These are phyloP conservation scores for Falco peregrinus DNA, from an alignment of 2,797 vertebrate genomes.

Conservation along the genomic window DNA sequence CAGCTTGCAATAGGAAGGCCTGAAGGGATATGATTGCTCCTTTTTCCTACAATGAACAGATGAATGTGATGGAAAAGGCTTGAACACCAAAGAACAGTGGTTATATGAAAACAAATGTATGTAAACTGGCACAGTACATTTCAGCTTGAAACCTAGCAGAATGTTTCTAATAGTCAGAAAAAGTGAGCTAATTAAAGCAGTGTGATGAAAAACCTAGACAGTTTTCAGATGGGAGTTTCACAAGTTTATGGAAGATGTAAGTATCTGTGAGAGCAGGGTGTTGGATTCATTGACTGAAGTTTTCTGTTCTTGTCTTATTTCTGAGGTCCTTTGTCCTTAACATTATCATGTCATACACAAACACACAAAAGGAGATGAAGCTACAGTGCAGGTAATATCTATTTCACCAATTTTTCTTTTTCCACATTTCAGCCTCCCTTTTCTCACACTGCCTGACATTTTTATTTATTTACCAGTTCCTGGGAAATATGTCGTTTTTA, in stretches of 20 bases:
- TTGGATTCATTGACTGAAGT: background rate
- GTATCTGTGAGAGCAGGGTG: background rate
- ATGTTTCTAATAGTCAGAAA: background rate
- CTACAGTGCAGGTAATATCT: accelerated
- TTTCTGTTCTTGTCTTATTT: background rate
- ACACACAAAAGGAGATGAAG: background rate
- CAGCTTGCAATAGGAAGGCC: background rate
- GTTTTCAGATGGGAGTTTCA: background rate
- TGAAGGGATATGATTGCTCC: background rate
- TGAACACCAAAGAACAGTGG: background rate
- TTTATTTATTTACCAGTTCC: background rate
- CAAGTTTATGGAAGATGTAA: background rate
- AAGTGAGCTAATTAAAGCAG: background rate
- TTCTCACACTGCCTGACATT: background rate
- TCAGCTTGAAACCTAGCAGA: background rate
- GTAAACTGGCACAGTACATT: background rate
- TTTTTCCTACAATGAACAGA: background rate
- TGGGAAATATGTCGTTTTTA: background rate
- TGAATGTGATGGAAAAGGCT: background rate
- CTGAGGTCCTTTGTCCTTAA: background rate
- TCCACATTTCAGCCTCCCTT: background rate
- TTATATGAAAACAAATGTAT: background rate
- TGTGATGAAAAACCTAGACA: background rate
- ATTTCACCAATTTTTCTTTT: background rate
- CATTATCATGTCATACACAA: background rate